Conservation (phyloP, 2,113 vertebrate species). For the Scomber colias region DNA sequence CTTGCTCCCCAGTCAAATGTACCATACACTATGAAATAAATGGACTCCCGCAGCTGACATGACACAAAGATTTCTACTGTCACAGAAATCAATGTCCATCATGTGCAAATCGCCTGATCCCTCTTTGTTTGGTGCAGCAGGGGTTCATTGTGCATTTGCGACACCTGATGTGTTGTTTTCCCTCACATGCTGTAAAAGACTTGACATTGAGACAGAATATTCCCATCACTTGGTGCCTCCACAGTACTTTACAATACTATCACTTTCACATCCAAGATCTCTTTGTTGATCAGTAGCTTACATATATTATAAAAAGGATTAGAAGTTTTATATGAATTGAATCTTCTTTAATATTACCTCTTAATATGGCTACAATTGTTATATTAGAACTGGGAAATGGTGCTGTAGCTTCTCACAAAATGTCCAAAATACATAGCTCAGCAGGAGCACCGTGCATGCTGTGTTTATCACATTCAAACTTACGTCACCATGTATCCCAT, state of each 20-base stretch:
- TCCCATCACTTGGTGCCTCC: slow-evolving; percentile 23
- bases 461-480: slow-evolving; percentile 38
- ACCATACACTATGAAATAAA: slow-evolving; percentile 27
- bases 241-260: slow-evolving; percentile 16
- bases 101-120: slow-evolving; percentile 37
- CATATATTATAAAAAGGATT: no score
- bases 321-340: no score
- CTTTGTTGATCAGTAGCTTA: slow-evolving; percentile 9
- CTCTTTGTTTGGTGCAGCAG: slow-evolving; percentile 43
- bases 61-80: slow-evolving; percentile 45
- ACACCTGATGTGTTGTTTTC: slow-evolving; percentile 42
- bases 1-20: not conserved
- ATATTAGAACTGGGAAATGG: not conserved
- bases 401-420: not conserved
- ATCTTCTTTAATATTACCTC: no score
- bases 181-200: slow-evolving; percentile 42
- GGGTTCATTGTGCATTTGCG: slow-evolving; percentile 45
- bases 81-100: slow-evolving; percentile 39
- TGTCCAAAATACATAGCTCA: not conserved
- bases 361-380: not conserved
- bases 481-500: slow-evolving; percentile 23
- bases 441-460: not conserved
- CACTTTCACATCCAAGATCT: slow-evolving; percentile 12
- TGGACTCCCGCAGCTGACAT: slow-evolving; percentile 52
- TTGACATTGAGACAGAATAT: not conserved